Evolutionary conservation across 35 echinoderm and acorn worm genomes (phyloP).

Genomic region (Lytechinus variegatus): DNA sequence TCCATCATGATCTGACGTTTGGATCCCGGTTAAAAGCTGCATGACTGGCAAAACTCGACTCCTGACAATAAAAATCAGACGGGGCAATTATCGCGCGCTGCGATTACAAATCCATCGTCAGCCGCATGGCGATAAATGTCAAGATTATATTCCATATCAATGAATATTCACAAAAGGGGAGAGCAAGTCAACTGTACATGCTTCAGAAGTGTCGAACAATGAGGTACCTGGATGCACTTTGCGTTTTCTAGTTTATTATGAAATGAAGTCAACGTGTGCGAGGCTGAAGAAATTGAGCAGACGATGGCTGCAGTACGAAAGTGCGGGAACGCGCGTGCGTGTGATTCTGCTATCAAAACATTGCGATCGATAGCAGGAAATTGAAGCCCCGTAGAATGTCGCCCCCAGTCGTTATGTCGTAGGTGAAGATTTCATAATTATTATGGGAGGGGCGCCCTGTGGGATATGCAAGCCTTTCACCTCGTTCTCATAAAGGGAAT

Average conservation of each 20-base stretch:
- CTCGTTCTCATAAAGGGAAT: too few species aligned
- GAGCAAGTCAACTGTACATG: neutral
- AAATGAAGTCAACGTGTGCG: neutral
- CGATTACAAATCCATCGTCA: neutral
- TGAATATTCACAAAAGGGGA: neutral
- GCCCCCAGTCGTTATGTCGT: neutral
- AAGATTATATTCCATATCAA: constrained; percentile 10
- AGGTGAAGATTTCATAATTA: neutral
- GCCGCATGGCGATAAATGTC: neutral
- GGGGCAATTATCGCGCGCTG: neutral
- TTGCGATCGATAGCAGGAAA: neutral
- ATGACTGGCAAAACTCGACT: neutral
- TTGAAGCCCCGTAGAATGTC: neutral
- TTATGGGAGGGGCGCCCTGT: too few species aligned
- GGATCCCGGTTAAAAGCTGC: neutral
- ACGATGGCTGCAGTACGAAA: neutral
- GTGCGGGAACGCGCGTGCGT: neutral
- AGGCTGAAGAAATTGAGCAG: neutral
- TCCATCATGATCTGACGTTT: neutral
- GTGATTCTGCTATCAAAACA: neutral
- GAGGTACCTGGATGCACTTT: neutral
- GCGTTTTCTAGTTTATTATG: neutral
- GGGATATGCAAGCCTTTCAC: neutral
- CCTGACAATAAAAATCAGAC: neutral
- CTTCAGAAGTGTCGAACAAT: neutral